Evolutionary conservation across 2,888 invertebrate genomes (phyloP).

Genomic region (Polydrusus cervinus): DNA sequence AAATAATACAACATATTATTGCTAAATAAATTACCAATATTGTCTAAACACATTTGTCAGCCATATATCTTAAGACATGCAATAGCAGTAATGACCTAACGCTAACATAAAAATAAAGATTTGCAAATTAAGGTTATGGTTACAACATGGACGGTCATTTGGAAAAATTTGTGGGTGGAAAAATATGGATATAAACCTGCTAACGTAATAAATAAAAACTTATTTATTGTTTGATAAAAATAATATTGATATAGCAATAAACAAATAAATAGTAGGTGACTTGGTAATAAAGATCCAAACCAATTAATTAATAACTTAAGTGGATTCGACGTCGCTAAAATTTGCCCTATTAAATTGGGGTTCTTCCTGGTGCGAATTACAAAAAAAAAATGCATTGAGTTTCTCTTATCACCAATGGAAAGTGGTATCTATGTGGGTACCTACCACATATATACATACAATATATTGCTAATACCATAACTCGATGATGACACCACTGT

Average conservation of each 20-base stretch:
- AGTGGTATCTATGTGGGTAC: too few species aligned
- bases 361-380: too few species aligned
- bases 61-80: neutral
- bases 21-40: neutral
- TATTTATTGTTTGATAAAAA: neutral
- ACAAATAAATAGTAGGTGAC: neutral
- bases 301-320: too few species aligned
- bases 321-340: too few species aligned
- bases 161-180: conserved; percentile 2
- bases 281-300: too few species aligned
- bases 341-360: too few species aligned
- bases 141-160: neutral
- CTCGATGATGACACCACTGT: too few species aligned
- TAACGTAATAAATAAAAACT: neutral
- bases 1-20: neutral
- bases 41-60: neutral
- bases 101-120: conserved; percentile 8
- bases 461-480: too few species aligned
- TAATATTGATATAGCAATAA: neutral
- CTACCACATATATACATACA: too few species aligned
- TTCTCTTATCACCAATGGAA: too few species aligned
- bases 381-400: too few species aligned
- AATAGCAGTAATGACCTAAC: conserved; percentile 6
- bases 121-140: conserved; percentile 4
- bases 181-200: neutral